Evolutionary conservation across 2,113 vertebrate genomes (phyloP).

Genomic region (Tinamus guttatus): DNA sequence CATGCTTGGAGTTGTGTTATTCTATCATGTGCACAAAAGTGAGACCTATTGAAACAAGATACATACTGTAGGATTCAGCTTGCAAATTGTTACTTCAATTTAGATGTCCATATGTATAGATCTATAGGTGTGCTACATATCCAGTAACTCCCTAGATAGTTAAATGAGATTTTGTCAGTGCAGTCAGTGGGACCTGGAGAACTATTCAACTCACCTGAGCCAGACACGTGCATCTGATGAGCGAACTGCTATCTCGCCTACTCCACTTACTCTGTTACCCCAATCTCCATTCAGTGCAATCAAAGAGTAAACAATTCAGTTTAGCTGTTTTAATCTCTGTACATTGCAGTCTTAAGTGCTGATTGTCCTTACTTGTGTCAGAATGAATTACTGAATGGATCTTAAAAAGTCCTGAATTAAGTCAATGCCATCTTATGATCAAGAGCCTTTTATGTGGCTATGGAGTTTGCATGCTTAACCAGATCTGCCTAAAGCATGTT

Average conservation of each 20-base stretch:
- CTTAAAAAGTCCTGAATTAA: background rate
- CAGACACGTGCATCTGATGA: background rate
- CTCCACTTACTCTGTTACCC: background rate
- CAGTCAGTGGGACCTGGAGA: background rate
- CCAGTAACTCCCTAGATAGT: background rate
- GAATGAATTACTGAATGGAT: background rate
- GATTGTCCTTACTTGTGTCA: background rate
- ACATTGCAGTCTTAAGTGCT: background rate
- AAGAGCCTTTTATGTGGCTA: background rate
- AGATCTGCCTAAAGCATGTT: background rate
- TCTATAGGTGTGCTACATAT: fast-evolving
- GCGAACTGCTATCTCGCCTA: background rate
- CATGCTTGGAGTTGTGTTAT: background rate
- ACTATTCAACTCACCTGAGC: background rate
- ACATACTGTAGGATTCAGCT: background rate
- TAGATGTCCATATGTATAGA: background rate
- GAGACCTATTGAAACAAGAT: background rate
- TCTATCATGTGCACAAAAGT: background rate
- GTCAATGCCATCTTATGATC: background rate
- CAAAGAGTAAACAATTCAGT: slow-evolving; percentile 25
- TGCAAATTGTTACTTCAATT: background rate
- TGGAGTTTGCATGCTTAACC: background rate
- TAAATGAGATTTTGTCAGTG: background rate
- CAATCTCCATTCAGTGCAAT: background rate
- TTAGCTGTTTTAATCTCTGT: background rate